phyloP scores from a whole-genome alignment of 2,888 invertebrate genomes.

The Apomyelois bistriatella region DNA sequence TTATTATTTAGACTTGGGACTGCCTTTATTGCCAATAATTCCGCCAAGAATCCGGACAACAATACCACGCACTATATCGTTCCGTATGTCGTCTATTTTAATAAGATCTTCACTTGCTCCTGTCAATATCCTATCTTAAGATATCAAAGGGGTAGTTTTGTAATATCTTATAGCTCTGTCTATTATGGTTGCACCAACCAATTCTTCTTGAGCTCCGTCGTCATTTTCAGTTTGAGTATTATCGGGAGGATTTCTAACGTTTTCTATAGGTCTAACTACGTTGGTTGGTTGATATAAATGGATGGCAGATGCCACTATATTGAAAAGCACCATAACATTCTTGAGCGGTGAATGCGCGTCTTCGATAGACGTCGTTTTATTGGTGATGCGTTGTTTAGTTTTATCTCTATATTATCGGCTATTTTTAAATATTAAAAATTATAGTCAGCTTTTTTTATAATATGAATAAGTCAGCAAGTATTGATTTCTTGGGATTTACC shows the following conservation, averaged over 20 bases:
- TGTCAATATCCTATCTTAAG: constrained; percentile 13
- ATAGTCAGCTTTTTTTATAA: too few species aligned
- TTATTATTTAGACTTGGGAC: constrained; percentile 26
- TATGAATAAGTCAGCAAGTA: too few species aligned
- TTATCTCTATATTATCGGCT: background rate
- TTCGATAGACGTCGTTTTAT: constrained; percentile 13
- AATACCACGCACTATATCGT: constrained; percentile 26
- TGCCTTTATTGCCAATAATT: constrained; percentile 47
- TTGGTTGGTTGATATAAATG: constrained; percentile 27
- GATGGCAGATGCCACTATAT: constrained; percentile 30
- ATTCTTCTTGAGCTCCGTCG: background rate
- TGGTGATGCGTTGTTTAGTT: background rate
- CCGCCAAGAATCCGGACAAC: constrained; percentile 29
- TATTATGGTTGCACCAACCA: background rate
- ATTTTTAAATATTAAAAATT: too few species aligned
- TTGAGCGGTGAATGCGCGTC: constrained; percentile 24
- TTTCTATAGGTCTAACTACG: background rate
- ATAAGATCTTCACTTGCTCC: constrained; percentile 20
- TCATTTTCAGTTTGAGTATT: background rate
- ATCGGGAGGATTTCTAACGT: background rate
- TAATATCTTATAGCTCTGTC: constrained; percentile 13
- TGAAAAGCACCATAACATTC: constrained; percentile 32
- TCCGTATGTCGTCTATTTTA: constrained; percentile 22
- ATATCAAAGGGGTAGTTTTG: constrained; percentile 18
- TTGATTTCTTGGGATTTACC: too few species aligned